Evolutionary conservation across 2,797 vertebrate genomes (phyloP), one percentile per base, ranked within the genome.

Genomic region (Carcharodon carcharias): DNA sequence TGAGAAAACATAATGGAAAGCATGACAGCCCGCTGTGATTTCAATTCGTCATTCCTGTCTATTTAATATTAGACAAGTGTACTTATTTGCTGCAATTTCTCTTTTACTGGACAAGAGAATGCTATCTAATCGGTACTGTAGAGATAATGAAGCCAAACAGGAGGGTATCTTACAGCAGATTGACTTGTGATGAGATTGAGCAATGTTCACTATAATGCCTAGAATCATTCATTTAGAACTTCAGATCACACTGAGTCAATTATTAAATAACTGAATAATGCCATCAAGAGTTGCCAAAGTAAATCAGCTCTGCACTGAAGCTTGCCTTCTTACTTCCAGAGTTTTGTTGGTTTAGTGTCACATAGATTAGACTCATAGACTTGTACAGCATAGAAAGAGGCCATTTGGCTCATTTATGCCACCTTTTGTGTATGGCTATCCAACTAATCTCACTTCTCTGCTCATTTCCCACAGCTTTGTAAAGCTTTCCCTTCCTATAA

Each of bases 31-130:
- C 54, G 40, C 63, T 95, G 9, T 71, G 65, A 95, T 69, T 71
- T 77, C 45, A 95, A n/a, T 56, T 54, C 31, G 67, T 71, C 26
- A 35, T 58, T 95, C 71, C 6, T 45, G 1, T 50, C 63, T 31
- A 94, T 54, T 92, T 95, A 73, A 35, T 56, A n/a, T n/a, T 28
- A 56, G 67, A 35, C 40, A 35, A 50, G 45, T 35, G 94, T 7
- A 95, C 67, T 71, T 71, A 71, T 35, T 73, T 77, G 94, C 35
- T 95, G 45, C 8, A 95, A 95, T 95, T 95, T 50, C 2, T 71
- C 12, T 94, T 28, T 71, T 95, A 26, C 7, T 63, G 12, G 63
- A 67, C 18, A 45, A 26, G 58, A 56, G 8, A 40, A 45, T 95
- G 40, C 23, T 71, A 71, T 54, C 45, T 56, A 50, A 95, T 95